Evolutionary conservation across 2,797 vertebrate genomes (phyloP), one percentile per base, ranked within the genome.

Genomic region (Hyperoplus immaculatus): DNA sequence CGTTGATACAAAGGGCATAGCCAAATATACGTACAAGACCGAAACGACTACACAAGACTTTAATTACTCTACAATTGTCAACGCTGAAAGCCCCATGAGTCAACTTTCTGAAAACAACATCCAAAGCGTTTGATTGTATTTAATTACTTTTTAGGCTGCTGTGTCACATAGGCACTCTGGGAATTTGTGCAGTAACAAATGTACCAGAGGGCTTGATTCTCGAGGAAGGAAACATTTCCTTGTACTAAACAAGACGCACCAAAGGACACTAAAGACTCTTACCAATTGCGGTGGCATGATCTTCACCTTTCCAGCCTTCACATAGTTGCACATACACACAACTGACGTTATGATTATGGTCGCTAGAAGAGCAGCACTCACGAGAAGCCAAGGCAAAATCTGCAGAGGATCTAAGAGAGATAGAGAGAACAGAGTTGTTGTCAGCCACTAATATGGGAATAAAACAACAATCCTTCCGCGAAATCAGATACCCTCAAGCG

Each of bases 231-330:
- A 59, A 53, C 72, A 79, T 71, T 92, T 90, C 71, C 72, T 84
- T 41, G 15, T 75, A 2, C 2, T 41, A 2, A 51, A 7, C 13
- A 51, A 4, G 8, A 55, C 58, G 66, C 15, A 29, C 7, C 9
- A 56, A 68, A 67, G 38, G 47, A 72, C 61, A 68, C 1, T 15
- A 18, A 57, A 42, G 5, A 56, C 9, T 50, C 93, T 93, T 81
- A 95, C 94, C 91, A 94, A 15, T 41, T 36, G 3, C 6, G 9
- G 4, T 39, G 91, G 92, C 15, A 67, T 55, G 41, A 3, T 65
- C 2, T 29, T 70, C 18, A 54, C 6, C 68, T 81, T 89, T 50
- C 80, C 84, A 21, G 69, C 77, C 53, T 65, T 91, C 41, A 88
- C 49, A 13, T 93, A 94, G 58, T 54, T 69, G 67, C 67, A 84